Percentiles rank a stretch among this genome's conserved stretches.
Evolutionary conservation across 2,888 invertebrate genomes (phyloP).

Genomic region (Trichopria drosophilae): DNA sequence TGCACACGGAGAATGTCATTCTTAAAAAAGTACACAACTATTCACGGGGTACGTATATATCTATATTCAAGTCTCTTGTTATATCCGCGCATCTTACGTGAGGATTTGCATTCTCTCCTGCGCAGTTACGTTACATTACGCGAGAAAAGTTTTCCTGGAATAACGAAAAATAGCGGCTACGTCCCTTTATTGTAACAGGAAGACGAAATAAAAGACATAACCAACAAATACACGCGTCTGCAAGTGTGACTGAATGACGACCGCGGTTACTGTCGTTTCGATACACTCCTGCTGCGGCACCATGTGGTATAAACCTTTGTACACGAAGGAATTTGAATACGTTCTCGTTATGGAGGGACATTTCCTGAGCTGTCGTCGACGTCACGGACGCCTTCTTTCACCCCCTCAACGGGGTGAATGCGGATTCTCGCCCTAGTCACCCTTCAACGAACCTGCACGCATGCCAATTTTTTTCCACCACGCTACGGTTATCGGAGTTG

Average conservation of each 20-base stretch:
- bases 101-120: too few relatives aligned
- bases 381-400: too few relatives aligned
- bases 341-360: conserved; percentile 31
- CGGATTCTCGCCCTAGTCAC: conserved; percentile 20
- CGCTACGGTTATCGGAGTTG: background rate
- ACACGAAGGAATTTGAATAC: conserved; percentile 32
- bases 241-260: conserved; percentile 32
- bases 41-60: too few relatives aligned
- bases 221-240: conserved; percentile 27
- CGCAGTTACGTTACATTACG: conserved; percentile 27
- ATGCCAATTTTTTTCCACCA: background rate
- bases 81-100: too few relatives aligned
- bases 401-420: conserved; percentile 22
- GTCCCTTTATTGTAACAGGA: conserved; percentile 31
- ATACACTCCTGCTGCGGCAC: conserved; percentile 29
- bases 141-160: conserved; percentile 29
- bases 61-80: too few relatives aligned
- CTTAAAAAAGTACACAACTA: too few relatives aligned
- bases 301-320: conserved; percentile 27
- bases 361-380: too few relatives aligned
- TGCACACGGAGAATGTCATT: too few relatives aligned
- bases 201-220: too few relatives aligned
- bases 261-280: conserved; percentile 28
- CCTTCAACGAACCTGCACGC: too few relatives aligned
- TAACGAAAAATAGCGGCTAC: conserved; percentile 29